Evolutionary conservation across 2,797 vertebrate species (phyloP).

Genomic region (Sebastes cheni): DNA sequence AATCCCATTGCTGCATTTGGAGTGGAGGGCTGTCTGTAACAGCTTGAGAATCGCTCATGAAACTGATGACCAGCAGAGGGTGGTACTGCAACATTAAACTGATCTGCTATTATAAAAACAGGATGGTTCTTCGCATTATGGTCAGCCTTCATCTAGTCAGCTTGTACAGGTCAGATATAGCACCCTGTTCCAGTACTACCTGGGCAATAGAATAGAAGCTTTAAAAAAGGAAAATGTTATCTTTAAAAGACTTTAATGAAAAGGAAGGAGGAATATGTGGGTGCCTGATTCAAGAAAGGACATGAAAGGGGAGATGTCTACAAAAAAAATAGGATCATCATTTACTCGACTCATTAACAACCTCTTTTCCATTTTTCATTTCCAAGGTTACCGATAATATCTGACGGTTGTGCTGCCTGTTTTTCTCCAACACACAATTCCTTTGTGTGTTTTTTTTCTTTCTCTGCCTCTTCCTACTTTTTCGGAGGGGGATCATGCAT

Average conservation of each 20-base stretch:
- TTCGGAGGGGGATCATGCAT: constrained; percentile 38
- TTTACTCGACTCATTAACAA: neutral
- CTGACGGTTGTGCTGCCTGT: neutral
- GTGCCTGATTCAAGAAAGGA: neutral
- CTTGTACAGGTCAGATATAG: neutral
- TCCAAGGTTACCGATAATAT: constrained; percentile 12
- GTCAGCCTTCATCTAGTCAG: neutral
- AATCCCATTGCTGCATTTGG: neutral
- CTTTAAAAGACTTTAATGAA: neutral
- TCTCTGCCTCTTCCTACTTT: constrained; percentile 7
- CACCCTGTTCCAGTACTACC: neutral
- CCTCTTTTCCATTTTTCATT: neutral
- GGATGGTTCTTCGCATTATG: neutral
- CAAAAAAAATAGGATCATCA: neutral
- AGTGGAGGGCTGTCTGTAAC: too few species aligned
- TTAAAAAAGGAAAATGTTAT: too few species aligned
- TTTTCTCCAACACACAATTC: neutral
- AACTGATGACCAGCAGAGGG: neutral
- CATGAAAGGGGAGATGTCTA: neutral
- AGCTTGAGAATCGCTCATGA: neutral
- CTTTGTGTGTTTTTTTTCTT: neutral
- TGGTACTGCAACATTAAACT: neutral
- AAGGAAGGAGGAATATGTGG: neutral
- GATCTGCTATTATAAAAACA: neutral
- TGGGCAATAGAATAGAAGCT: fast-evolving